A percentile compares a stretch with the other conserved stretches of the same genome.
Conservation (phyloP, 2,113 vertebrate genomes). For the Pituophis catenifer region DNA sequence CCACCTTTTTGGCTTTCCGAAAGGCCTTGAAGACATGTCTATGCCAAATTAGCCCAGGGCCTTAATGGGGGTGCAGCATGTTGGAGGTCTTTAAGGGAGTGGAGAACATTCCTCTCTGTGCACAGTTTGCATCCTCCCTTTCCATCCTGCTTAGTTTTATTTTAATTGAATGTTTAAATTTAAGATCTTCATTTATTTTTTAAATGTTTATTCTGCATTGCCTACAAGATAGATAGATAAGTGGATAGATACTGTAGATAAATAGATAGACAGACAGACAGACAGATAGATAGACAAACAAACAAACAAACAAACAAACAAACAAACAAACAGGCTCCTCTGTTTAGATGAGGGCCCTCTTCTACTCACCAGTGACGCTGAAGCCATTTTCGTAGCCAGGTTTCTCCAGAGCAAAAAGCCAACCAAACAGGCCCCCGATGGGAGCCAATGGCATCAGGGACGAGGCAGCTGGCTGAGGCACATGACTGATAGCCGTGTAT, state of each 20-base stretch:
- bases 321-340: background rate
- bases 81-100: background rate
- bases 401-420: slow-evolving; percentile 93
- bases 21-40: background rate
- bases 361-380: slow-evolving; percentile 80
- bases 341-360: background rate
- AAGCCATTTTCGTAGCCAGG: slow-evolving; percentile 88
- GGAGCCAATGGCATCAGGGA: slow-evolving; percentile 86
- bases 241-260: background rate
- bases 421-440: slow-evolving; percentile 88
- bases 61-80: background rate
- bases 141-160: background rate
- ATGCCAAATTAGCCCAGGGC: background rate
- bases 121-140: background rate
- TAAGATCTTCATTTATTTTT: background rate
- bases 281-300: too few relatives aligned
- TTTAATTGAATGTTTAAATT: background rate
- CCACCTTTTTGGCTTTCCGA: background rate
- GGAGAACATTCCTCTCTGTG: background rate
- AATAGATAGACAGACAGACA: background rate
- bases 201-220: background rate
- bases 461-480: slow-evolving; percentile 81
- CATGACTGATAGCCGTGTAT: slow-evolving; percentile 89
- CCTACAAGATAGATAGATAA: background rate
- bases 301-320: too few relatives aligned